Evolutionary conservation across 2,888 invertebrate species (phyloP), one percentile per base, ranked within the genome.

Genomic region (Eubasilissa splendida): DNA sequence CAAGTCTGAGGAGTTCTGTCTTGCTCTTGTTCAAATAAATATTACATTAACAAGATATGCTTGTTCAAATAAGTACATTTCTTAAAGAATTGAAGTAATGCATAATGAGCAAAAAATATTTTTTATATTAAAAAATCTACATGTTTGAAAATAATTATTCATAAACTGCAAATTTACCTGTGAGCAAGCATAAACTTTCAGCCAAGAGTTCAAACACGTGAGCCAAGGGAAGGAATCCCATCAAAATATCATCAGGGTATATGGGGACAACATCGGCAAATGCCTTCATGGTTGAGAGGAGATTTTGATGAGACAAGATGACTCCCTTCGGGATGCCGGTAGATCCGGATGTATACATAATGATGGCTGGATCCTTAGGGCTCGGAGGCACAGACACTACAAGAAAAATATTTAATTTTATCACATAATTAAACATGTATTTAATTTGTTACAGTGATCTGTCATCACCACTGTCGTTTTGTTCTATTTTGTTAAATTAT

Each of bases 301-400:
- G 93, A 89, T 97, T 97, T 86, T 92, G 93, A 88, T 97, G 97
- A 3, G 95, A 93, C 54, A 97, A 90, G 31, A 96, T 87, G 12
- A 97, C 96, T 85, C 98, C 98, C 89, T 98, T 98, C 0, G 98
- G 98, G 81, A 95, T 93, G 76, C 98, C 99, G 4, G 99, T 99
- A 0, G 98, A 98, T 7, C 99, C 99, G 85, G 97, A 98, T 2
- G 99, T 99, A 91, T 99, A 99, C 99, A 99, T 99, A 63, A 99
- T 95, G 85, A 99, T 97, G 73, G 99, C 99, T 4, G 95, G 93
- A 88, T 99, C 99, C 12, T 93, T 90, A 7, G 93, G 88, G 7
- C 88, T 88, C 1, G 97, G 96, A 7, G 93, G 91, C 4, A 90
- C 89, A 31, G 89, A 87, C 85, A 91, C 94, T 93, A 88, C 0